Evolutionary conservation across 2,888 invertebrate genomes (phyloP).

Genomic region (Agriopis marginaria): DNA sequence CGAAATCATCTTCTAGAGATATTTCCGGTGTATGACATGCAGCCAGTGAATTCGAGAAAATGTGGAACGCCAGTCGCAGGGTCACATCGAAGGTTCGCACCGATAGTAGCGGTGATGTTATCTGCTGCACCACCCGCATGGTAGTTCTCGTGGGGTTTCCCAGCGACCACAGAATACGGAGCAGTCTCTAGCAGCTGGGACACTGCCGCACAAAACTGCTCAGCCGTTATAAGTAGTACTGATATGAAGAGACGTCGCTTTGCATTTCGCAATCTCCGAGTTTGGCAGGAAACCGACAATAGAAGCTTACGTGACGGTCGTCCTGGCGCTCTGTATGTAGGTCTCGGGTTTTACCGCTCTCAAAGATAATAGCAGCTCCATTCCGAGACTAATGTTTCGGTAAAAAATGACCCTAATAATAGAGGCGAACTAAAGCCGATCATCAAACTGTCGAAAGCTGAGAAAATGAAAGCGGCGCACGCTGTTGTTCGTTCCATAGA

Average conservation of each 20-base stretch:
- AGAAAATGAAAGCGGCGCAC: slow-evolving; percentile 18
- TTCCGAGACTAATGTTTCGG: slow-evolving; percentile 5
- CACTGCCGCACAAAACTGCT: slow-evolving; percentile 16
- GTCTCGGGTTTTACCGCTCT: slow-evolving; percentile 35
- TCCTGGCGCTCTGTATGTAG: slow-evolving; percentile 17
- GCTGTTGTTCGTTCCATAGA: not conserved
- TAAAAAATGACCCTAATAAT: slow-evolving; percentile 17
- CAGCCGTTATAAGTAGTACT: not conserved
- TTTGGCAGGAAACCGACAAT: slow-evolving; percentile 27
- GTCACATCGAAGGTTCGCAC: not conserved
- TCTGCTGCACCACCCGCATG: slow-evolving; percentile 12
- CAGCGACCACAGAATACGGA: slow-evolving; percentile 23
- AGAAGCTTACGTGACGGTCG: slow-evolving; percentile 17
- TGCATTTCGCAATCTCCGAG: slow-evolving; percentile 20
- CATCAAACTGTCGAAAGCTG: slow-evolving; percentile 13
- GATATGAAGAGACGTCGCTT: not conserved
- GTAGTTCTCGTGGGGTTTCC: slow-evolving; percentile 25
- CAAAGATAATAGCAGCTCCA: slow-evolving; percentile 13
- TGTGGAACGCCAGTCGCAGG: not conserved
- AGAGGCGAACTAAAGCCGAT: slow-evolving; percentile 11
- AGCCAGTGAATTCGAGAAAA: not conserved
- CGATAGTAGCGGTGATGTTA: slow-evolving; percentile 19
- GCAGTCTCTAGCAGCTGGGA: slow-evolving; percentile 6
- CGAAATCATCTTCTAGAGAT: not conserved
- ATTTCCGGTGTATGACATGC: not conserved